Evolutionary conservation across 2,797 vertebrate genomes (phyloP).

Genomic region (Propithecus perrieri): DNA sequence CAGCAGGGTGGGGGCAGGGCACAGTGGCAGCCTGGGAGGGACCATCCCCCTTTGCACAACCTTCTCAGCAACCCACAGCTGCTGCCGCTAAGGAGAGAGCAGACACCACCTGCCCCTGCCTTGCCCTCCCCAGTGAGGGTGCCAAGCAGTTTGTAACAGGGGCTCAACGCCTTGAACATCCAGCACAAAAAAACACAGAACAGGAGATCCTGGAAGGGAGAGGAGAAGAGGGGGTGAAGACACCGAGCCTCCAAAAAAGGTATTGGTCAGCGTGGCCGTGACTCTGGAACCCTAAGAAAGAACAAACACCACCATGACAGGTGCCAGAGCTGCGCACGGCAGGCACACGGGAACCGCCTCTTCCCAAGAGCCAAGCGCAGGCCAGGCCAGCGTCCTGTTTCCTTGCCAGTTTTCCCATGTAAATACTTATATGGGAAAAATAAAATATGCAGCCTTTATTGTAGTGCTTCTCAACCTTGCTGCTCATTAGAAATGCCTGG

Average conservation of each 20-base stretch:
- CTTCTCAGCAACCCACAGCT: neutral
- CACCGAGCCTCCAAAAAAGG: no score
- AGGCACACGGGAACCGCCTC: neutral
- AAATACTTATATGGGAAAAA: neutral
- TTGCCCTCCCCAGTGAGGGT: rapidly evolving
- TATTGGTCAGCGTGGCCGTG: neutral
- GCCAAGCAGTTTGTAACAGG: neutral
- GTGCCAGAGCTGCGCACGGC: neutral
- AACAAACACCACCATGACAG: neutral
- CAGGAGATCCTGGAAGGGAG: neutral
- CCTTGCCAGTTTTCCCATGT: neutral
- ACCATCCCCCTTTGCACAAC: neutral
- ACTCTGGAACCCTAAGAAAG: neutral
- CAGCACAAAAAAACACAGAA: neutral
- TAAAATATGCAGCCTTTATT: neutral
- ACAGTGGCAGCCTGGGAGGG: neutral
- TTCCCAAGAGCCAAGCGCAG: neutral
- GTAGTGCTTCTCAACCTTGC: neutral
- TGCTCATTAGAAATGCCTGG: no score
- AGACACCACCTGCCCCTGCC: neutral
- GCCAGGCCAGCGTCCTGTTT: neutral
- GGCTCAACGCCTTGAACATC: neutral
- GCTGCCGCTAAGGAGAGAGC: neutral
- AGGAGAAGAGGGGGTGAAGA: neutral
- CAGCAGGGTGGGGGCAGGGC: neutral